phyloP scores from a whole-genome alignment of 2,797 vertebrate genomes.

The Pterois miles region DNA sequence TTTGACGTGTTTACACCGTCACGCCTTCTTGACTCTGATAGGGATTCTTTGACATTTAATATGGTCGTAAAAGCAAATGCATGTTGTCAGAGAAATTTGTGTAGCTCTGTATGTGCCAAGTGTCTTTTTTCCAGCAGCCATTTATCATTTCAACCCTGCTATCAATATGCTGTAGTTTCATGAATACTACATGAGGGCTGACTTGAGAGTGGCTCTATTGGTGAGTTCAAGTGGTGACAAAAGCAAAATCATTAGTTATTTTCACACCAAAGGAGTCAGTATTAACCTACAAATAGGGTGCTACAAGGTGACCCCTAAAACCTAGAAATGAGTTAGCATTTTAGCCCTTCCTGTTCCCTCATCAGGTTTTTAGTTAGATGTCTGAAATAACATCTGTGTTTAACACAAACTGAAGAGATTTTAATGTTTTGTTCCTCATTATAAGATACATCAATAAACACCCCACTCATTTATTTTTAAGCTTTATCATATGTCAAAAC shows the following conservation, averaged over 20 bases:
- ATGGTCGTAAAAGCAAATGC: constrained; percentile 25
- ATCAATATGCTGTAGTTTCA: neutral
- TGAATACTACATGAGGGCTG: constrained; percentile 1
- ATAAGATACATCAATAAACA: too few species aligned
- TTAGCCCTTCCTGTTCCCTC: too few species aligned
- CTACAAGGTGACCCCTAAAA: too few species aligned
- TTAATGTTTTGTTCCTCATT: too few species aligned
- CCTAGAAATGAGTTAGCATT: too few species aligned
- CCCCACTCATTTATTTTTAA: too few species aligned
- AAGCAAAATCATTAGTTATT: neutral
- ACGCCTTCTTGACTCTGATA: constrained; percentile 20
- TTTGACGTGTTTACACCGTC: constrained; percentile 21
- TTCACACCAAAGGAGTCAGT: neutral
- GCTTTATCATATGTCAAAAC: too few species aligned
- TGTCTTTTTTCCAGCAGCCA: constrained; percentile 3
- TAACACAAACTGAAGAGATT: too few species aligned
- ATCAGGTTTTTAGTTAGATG: too few species aligned
- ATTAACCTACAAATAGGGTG: neutral
- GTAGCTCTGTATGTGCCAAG: neutral
- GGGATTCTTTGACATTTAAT: constrained; percentile 31
- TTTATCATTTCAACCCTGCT: constrained; percentile 5
- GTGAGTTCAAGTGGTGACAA: neutral
- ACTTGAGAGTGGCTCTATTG: neutral
- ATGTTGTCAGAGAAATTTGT: constrained; percentile 30
- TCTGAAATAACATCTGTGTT: too few species aligned